Evolutionary conservation across 2,113 vertebrate species (phyloP), one percentile per base, ranked within the genome.

Genomic region (Sciurus niger): DNA sequence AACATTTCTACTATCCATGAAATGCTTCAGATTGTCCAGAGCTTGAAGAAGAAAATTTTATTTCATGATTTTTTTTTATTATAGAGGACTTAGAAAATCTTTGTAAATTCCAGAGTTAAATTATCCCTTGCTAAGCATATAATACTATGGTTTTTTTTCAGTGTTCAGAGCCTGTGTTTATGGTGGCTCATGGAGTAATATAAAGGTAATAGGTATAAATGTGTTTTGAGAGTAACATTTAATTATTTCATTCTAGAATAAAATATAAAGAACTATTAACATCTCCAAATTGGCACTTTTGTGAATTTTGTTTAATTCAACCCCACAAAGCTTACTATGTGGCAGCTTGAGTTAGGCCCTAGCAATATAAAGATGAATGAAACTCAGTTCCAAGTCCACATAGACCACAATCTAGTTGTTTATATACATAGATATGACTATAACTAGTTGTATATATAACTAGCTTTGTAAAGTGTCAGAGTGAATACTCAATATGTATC

Each of bases 41-140:
- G 28, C 77, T n/a, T 92, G 43, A 94, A 84, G 53, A 89, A 82
- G 53, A 97, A 87, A 96, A 46, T 32, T 8, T 94, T 85, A n/a
- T 48, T 94, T 95, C n/a, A 40, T 46, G 30, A 32, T 86, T 78
- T 95, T 40, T 16, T 88, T 91, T 84, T 92, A 76, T 84, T 85
- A 18, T 53, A 79, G 25, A 79, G 24, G 17, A 90, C 60, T 84
- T 0, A 93, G 48, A 84, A 0, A 0, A 89, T 84, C 72, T 83
- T 6, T 51, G 20, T 94, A 79, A 93, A 90, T 96, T 90, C 48
- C 18, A 22, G 14, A 32, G 68, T 68, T 94, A 96, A 78, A 1
- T 90, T 93, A 51, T 94, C 68, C 73, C 43, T 85, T 85, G 77
- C 0, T 13, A n/a, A 85, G 88, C 55, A 34, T 28, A 77, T 0